Evolutionary conservation across 1,140 invertebrate species (phyloP).

Genomic region (Drosophila trapezifrons): DNA sequence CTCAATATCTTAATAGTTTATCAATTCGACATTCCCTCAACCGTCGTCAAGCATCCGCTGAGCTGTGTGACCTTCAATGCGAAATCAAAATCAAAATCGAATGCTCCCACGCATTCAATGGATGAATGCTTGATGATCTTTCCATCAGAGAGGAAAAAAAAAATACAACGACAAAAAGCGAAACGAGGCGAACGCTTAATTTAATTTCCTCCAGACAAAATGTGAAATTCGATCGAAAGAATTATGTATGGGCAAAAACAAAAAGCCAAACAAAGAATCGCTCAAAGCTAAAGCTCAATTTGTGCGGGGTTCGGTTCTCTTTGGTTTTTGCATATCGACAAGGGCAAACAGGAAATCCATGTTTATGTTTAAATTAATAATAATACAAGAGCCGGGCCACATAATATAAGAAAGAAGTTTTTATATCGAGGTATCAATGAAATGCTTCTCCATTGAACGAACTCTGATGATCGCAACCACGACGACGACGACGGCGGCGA

Average conservation of each 20-base stretch:
- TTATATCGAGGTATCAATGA: constrained; percentile 66
- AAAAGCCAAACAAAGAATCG: constrained; percentile 56
- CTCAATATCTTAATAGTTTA: no score
- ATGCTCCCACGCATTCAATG: constrained; percentile 77
- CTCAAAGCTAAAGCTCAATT: constrained; percentile 41
- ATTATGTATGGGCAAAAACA: constrained; percentile 54
- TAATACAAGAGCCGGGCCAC: constrained; percentile 42
- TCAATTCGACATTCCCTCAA: no score
- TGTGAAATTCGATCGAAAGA: constrained; percentile 80
- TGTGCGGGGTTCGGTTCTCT: constrained; percentile 1
- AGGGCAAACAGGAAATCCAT: constrained; percentile 80
- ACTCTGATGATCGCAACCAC: constrained; percentile 10
- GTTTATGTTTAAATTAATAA: constrained; percentile 83
- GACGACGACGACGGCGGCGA: constrained; percentile 18
- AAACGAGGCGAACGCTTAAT: constrained; percentile 70
- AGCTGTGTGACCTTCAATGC: constrained; percentile 47
- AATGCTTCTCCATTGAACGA: constrained; percentile 49
- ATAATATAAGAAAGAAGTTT: constrained; percentile 30
- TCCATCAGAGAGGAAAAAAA: constrained; percentile 3
- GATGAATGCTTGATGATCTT: constrained; percentile 41
- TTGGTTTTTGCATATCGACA: constrained; percentile 73
- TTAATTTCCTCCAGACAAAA: constrained; percentile 73
- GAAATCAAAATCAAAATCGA: constrained; percentile 63
- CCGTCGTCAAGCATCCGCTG: background rate
- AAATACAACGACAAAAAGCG: constrained; percentile 18